phyloP scores from a whole-genome alignment of 2,113 vertebrate species.

The Lampris incognitus region DNA sequence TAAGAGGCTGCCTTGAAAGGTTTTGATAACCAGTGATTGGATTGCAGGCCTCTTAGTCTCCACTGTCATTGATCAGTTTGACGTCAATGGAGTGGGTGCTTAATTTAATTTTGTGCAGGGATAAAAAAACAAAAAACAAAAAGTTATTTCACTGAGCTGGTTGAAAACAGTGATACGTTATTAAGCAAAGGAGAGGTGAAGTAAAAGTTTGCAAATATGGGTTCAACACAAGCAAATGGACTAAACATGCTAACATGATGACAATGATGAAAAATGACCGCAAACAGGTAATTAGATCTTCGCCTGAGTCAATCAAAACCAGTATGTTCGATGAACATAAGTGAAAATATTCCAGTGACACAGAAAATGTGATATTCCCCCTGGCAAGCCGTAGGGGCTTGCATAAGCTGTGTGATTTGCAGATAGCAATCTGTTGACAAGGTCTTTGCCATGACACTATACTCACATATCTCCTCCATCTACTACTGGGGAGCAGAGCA shows the following conservation, averaged over 20 bases:
- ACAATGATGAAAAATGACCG: background rate
- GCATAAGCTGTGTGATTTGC: constrained; percentile 78
- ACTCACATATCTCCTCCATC: constrained; percentile 83
- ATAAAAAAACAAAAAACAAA: background rate
- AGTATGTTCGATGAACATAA: background rate
- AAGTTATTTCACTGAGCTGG: background rate
- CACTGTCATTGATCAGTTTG: background rate
- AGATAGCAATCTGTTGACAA: constrained; percentile 85
- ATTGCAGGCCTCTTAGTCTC: constrained; percentile 22
- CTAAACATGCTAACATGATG: background rate
- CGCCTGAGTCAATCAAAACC: background rate
- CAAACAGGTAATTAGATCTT: background rate
- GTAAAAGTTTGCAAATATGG: background rate
- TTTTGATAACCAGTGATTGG: background rate
- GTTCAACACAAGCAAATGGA: background rate
- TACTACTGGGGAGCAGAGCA: constrained; percentile 62
- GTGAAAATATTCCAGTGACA: constrained; percentile 15
- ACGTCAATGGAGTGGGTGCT: background rate
- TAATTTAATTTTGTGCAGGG: background rate
- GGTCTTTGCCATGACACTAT: constrained; percentile 81
- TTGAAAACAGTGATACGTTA: background rate
- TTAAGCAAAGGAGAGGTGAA: no score
- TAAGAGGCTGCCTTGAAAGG: background rate
- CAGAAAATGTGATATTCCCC: constrained; percentile 49
- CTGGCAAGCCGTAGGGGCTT: constrained; percentile 57